Conservation (phyloP, 2,888 invertebrate species). For the Himalopsyche kuldschensis region DNA sequence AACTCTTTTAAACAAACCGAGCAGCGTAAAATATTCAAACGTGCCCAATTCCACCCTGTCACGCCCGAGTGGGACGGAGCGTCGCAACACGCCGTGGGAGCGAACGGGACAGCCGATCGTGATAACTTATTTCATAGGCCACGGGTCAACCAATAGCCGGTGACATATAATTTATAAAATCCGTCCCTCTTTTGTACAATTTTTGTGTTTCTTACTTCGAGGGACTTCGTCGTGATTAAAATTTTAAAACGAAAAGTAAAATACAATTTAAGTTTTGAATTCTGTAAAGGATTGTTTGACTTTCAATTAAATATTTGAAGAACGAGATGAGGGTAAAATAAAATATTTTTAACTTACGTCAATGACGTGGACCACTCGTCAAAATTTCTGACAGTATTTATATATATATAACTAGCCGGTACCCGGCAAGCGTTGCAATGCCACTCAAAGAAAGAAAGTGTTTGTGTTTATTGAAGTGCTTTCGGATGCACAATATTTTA, state of each 20-base stretch:
- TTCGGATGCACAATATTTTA: too few species aligned
- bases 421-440: too few species aligned
- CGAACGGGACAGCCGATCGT: background rate
- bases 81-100: background rate
- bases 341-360: too few species aligned
- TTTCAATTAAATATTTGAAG: background rate
- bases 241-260: background rate
- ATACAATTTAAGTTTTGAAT: background rate
- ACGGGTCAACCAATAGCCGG: background rate
- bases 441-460: too few species aligned
- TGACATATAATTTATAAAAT: background rate
- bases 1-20: background rate
- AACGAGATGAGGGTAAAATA: too few species aligned
- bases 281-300: background rate
- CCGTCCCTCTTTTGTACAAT: background rate
- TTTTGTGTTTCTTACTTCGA: background rate
- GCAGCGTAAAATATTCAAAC: background rate
- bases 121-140: background rate
- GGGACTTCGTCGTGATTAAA: background rate
- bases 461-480: too few species aligned
- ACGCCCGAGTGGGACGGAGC: background rate
- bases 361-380: too few species aligned
- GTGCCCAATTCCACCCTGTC: background rate
- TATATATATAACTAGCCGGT: too few species aligned
- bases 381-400: too few species aligned